phyloP scores from a whole-genome alignment of 2,113 vertebrate species.

The Crotophaga sulcirostris region DNA sequence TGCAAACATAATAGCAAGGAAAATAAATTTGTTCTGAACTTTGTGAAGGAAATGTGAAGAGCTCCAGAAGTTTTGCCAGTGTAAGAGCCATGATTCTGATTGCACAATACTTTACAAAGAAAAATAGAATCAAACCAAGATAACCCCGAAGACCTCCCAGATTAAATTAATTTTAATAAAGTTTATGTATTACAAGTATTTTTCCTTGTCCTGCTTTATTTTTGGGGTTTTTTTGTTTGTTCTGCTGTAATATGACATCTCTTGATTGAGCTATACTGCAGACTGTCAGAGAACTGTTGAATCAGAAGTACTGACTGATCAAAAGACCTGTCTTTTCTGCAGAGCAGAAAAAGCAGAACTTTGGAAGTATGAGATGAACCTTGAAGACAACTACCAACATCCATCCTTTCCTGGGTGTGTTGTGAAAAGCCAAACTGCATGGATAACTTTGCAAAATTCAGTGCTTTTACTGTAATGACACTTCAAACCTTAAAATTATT shows the following conservation, averaged over 20 bases:
- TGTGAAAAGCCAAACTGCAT: not conserved
- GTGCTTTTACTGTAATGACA: not conserved
- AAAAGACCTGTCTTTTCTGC: not conserved
- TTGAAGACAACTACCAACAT: not conserved
- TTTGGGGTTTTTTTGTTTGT: not conserved
- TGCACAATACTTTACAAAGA: not conserved
- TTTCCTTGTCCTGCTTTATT: not conserved
- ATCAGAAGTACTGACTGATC: not conserved
- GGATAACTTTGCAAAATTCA: not conserved
- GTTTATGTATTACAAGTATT: not conserved
- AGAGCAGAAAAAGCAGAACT: not conserved
- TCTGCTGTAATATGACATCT: not conserved
- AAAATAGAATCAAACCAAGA: rapidly evolving
- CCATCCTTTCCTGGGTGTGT: not conserved
- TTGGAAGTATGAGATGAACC: not conserved
- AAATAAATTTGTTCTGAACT: not conserved
- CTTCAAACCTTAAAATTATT: not conserved
- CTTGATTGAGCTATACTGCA: not conserved
- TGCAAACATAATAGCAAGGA: not conserved
- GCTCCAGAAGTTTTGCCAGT: not conserved
- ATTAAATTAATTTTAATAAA: not conserved
- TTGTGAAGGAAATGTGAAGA: not conserved
- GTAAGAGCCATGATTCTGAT: not conserved
- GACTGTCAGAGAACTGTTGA: not conserved
- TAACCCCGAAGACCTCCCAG: not conserved